Evolutionary conservation across 2,888 invertebrate species (phyloP).

Genomic region (Drosophila cracens): DNA sequence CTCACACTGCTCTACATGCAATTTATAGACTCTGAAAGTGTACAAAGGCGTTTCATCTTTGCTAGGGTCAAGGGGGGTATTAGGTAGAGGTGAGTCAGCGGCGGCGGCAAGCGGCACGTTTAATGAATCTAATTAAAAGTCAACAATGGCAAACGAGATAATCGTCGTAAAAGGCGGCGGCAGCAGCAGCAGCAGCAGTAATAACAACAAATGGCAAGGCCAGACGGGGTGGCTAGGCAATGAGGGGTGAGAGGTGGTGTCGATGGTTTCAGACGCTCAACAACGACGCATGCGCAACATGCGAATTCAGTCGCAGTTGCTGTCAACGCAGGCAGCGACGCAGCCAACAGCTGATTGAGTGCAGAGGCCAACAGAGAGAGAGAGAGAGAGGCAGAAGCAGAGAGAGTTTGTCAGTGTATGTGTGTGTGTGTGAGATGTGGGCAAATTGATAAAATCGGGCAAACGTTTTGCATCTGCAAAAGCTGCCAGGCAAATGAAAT

Average conservation of each 20-base stretch:
- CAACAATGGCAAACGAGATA: conserved; percentile 82
- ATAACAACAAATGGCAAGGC: conserved; percentile 16
- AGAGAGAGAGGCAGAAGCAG: conserved; percentile 22
- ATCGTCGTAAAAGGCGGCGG: conserved; percentile 58
- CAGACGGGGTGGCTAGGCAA: conserved; percentile 20
- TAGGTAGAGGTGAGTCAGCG: conserved; percentile 8
- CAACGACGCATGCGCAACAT: conserved; percentile 75
- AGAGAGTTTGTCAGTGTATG: conserved; percentile 1
- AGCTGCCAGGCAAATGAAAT: conserved; percentile 77
- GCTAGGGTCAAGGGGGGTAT: conserved; percentile 5
- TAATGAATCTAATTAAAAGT: conserved; percentile 83
- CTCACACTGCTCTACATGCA: background rate
- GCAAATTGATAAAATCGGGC: conserved; percentile 60
- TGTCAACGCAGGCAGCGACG: conserved; percentile 36
- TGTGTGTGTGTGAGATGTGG: conserved; percentile 23
- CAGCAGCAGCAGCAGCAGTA: conserved; percentile 25
- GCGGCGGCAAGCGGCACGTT: conserved; percentile 66
- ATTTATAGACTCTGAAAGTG: conserved; percentile 6
- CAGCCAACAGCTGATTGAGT: conserved; percentile 64
- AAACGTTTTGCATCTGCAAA: conserved; percentile 71
- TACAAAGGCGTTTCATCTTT: background rate
- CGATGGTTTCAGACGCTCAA: conserved; percentile 37
- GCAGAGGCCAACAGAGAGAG: conserved; percentile 18
- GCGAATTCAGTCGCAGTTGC: conserved; percentile 29
- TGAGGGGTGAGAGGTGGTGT: conserved; percentile 12